A percentile compares a stretch with the other conserved stretches of the same genome.
Conservation (phyloP, 2,797 vertebrate species). For the Argya squamiceps region DNA sequence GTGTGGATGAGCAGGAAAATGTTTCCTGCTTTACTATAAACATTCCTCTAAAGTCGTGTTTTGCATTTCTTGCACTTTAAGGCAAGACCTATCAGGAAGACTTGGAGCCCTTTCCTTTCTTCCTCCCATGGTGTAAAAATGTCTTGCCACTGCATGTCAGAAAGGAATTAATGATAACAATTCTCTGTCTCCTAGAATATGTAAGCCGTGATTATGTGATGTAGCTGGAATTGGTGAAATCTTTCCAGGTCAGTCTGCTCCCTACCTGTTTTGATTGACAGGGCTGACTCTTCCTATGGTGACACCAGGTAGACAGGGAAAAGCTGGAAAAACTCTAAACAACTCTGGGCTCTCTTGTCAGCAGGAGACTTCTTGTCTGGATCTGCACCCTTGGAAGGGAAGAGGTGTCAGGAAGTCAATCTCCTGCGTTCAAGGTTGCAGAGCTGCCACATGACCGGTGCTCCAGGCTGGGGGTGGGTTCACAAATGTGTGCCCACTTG, state of each 20-base stretch:
- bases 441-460: background rate
- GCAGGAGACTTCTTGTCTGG: background rate
- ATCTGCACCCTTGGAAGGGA: background rate
- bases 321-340: background rate
- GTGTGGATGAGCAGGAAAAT: background rate
- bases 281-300: background rate
- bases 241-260: background rate
- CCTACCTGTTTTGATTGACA: background rate
- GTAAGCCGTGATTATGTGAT: background rate
- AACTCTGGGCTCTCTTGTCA: background rate
- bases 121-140: background rate
- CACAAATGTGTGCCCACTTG: accelerated
- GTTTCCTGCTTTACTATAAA: background rate
- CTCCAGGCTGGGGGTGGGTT: background rate
- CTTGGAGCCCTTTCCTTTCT: background rate
- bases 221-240: background rate
- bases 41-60: background rate
- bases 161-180: background rate
- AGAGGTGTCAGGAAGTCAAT: background rate
- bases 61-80: background rate
- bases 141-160: background rate
- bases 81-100: background rate
- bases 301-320: background rate
- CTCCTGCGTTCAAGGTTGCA: background rate
- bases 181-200: background rate